Conservation (phyloP, 2,888 invertebrate species). For the Caenorhabditis parvicauda region DNA sequence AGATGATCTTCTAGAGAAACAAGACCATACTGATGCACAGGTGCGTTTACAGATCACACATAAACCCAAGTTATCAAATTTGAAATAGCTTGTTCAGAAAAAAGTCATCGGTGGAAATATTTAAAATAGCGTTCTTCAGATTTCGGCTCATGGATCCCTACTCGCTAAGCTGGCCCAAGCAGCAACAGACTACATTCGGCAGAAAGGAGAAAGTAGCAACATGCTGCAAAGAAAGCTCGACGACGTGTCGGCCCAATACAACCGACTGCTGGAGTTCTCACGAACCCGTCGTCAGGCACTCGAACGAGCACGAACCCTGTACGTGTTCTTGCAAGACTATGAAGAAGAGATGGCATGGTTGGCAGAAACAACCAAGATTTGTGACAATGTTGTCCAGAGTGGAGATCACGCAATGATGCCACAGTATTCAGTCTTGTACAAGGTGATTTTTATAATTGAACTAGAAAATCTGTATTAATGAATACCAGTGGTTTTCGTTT, state of each 20-base stretch:
- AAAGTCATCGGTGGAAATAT: neutral
- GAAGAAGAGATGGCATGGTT: constrained; percentile 98
- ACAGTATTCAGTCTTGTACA: constrained; percentile 71
- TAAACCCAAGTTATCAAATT: neutral
- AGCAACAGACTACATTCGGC: constrained; percentile 48
- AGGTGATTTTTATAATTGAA: constrained; percentile 67
- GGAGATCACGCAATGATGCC: constrained; percentile 87
- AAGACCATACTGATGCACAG: constrained; percentile 83
- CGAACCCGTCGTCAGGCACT: constrained; percentile 77
- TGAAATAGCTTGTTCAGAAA: neutral
- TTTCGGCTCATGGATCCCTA: constrained; percentile 49
- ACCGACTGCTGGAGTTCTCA: constrained; percentile 74
- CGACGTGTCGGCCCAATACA: constrained; percentile 77
- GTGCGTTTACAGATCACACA: neutral
- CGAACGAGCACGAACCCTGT: constrained; percentile 88
- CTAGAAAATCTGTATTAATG: too few relatives aligned
- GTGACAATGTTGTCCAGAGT: constrained; percentile 86
- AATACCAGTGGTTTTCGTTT: too few relatives aligned
- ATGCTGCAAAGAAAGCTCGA: constrained; percentile 75
- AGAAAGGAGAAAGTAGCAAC: constrained; percentile 67
- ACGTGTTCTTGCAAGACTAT: constrained; percentile 88
- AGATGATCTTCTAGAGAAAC: constrained; percentile 89
- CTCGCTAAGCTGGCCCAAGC: constrained; percentile 47
- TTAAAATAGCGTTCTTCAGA: neutral
- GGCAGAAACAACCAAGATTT: constrained; percentile 84